A percentile compares a stretch with the other conserved stretches of the same genome.
phyloP scores from a whole-genome alignment of 2,888 invertebrate genomes.

The Eupithecia centaureata region DNA sequence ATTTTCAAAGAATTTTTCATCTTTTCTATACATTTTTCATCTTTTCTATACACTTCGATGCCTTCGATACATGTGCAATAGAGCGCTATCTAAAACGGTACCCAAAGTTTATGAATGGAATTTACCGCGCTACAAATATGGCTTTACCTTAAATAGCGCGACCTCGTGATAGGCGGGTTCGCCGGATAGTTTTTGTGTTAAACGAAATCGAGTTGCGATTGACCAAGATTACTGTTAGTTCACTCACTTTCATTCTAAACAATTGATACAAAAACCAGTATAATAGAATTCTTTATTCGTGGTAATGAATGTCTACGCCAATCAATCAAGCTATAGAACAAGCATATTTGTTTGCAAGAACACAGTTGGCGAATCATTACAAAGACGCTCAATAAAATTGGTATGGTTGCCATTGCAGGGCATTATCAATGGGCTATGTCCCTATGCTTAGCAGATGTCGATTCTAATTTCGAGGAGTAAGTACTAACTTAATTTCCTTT shows the following conservation, averaged over 20 bases:
- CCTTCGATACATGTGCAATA: background rate
- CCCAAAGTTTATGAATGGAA: background rate
- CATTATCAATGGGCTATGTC: too few relatives aligned
- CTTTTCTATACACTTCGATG: background rate
- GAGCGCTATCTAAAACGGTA: background rate
- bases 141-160: slow-evolving; percentile 55
- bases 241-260: slow-evolving; percentile 39
- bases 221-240: slow-evolving; percentile 34
- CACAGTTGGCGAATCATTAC: background rate
- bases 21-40: background rate
- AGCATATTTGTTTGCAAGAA: background rate
- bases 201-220: slow-evolving; percentile 44
- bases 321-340: background rate
- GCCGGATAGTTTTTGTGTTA: slow-evolving; percentile 44
- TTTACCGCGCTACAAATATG: slow-evolving; percentile 3
- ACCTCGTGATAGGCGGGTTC: slow-evolving; percentile 64
- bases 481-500: too few relatives aligned
- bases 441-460: too few relatives aligned
- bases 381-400: background rate
- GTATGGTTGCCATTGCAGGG: background rate
- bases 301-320: background rate
- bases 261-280: slow-evolving; percentile 17
- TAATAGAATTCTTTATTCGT: slow-evolving; percentile 11
- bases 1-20: too few relatives aligned
- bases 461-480: too few relatives aligned